A percentile compares a stretch with the other conserved stretches of the same genome.
Evolutionary conservation across 1,140 invertebrate genomes (phyloP).

Genomic region (Tribolium castaneum): DNA sequence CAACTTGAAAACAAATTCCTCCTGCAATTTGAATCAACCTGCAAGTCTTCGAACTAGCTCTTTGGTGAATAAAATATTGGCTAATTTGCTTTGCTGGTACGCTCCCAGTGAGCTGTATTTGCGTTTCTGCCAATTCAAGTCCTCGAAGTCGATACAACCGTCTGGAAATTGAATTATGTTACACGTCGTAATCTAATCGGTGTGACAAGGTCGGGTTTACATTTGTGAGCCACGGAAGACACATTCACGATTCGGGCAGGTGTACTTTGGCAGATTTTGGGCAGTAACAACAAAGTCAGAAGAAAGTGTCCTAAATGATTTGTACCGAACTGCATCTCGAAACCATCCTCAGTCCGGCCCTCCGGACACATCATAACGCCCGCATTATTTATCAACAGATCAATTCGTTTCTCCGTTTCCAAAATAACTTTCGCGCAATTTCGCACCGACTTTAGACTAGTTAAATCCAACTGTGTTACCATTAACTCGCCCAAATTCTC

Average conservation of each 20-base stretch:
- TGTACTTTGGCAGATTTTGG: slow-evolving; percentile 66
- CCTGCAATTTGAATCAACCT: slow-evolving; percentile 62
- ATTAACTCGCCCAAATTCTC: slow-evolving; percentile 69
- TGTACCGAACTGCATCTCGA: slow-evolving; percentile 82
- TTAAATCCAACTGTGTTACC: slow-evolving; percentile 75
- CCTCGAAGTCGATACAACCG: slow-evolving; percentile 76
- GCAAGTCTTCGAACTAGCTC: slow-evolving; percentile 71
- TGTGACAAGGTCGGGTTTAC: slow-evolving; percentile 59
- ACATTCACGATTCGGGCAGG: slow-evolving; percentile 73
- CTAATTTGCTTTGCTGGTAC: slow-evolving; percentile 81
- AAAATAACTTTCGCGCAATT: slow-evolving; percentile 75
- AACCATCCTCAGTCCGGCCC: slow-evolving; percentile 77
- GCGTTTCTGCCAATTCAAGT: slow-evolving; percentile 74
- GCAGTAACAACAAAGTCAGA: slow-evolving; percentile 81
- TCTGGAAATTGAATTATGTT: slow-evolving; percentile 56
- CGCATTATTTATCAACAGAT: slow-evolving; percentile 86
- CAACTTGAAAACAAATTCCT: neutral
- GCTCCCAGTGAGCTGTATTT: slow-evolving; percentile 70
- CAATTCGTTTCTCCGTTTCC: slow-evolving; percentile 71
- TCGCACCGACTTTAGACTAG: slow-evolving; percentile 77
- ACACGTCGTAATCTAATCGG: neutral
- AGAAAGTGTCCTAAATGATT: slow-evolving; percentile 90
- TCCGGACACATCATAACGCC: slow-evolving; percentile 80
- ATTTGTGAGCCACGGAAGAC: slow-evolving; percentile 69
- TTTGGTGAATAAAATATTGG: slow-evolving; percentile 78